phyloP scores from a whole-genome alignment of 2,797 vertebrate genomes.

The Dallia pectoralis region DNA sequence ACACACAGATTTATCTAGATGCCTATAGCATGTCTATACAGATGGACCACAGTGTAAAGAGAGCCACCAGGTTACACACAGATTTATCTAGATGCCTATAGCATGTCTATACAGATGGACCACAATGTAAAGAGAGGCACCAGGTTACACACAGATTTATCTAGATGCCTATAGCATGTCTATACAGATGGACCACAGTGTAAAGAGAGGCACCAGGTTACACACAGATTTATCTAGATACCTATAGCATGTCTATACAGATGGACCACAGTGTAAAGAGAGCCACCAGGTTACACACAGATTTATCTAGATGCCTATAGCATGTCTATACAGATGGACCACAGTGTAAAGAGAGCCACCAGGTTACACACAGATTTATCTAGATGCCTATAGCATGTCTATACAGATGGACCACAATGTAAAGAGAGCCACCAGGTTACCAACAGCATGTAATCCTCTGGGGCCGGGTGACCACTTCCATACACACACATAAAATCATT shows the following conservation, averaged over 20 bases:
- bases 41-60: neutral
- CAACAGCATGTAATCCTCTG: neutral
- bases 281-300: neutral
- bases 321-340: neutral
- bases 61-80: neutral
- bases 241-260: neutral
- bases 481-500: slow-evolving; percentile 17
- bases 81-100: neutral
- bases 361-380: neutral
- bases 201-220: neutral
- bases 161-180: neutral
- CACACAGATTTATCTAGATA: neutral
- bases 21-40: neutral
- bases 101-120: neutral
- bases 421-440: neutral
- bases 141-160: neutral
- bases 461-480: neutral
- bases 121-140: neutral
- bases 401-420: neutral
- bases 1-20: neutral
- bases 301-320: neutral
- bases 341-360: neutral
- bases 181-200: neutral
- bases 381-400: neutral
- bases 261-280: neutral